Evolutionary conservation across 2,888 invertebrate species (phyloP).

Genomic region (Aricia artaxerxes): DNA sequence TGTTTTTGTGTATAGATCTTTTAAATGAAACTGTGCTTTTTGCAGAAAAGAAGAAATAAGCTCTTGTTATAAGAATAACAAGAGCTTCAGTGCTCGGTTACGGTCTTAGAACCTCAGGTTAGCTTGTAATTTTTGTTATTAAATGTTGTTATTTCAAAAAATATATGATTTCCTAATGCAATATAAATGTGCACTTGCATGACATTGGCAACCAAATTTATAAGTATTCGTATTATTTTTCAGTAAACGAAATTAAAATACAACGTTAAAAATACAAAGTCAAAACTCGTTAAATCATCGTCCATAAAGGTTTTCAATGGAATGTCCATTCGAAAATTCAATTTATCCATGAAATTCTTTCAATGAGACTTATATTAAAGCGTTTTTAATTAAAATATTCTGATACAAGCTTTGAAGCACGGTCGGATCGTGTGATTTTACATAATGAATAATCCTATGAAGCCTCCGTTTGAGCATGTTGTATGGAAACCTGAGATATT

Average conservation of each 20-base stretch:
- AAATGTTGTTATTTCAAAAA: too few relatives aligned
- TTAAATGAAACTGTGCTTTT: too few relatives aligned
- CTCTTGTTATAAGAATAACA: too few relatives aligned
- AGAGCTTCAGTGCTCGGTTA: too few relatives aligned
- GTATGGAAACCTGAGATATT: neutral
- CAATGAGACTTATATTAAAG: neutral
- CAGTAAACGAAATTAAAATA: neutral
- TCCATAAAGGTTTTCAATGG: neutral
- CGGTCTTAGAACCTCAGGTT: too few relatives aligned
- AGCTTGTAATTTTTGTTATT: too few relatives aligned
- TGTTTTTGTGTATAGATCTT: too few relatives aligned
- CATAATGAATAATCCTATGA: constrained; percentile 16
- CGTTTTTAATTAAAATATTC: constrained; percentile 15
- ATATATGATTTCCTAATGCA: too few relatives aligned
- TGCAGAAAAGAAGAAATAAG: too few relatives aligned
- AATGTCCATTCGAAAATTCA: neutral
- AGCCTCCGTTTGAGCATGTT: neutral
- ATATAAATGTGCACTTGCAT: too few relatives aligned
- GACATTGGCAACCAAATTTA: too few relatives aligned
- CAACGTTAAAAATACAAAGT: neutral
- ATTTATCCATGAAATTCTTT: neutral
- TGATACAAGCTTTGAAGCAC: constrained; percentile 17
- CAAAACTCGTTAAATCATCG: neutral
- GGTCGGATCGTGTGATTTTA: neutral
- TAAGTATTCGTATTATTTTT: neutral